Evolutionary conservation across 1,140 invertebrate genomes (phyloP).

Genomic region (Rhyzopertha dominica): DNA sequence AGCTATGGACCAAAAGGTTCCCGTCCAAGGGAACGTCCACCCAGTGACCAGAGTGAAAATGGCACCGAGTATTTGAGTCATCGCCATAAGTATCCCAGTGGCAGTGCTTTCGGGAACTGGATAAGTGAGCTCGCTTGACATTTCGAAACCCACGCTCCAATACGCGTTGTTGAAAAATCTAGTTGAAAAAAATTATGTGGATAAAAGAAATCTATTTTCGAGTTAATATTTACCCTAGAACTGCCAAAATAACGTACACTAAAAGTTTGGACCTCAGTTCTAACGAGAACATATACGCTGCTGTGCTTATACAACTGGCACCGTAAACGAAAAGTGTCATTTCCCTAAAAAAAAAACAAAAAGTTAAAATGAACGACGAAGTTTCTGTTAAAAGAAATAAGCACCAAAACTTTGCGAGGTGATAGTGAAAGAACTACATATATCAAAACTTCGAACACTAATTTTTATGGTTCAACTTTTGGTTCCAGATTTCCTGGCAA

Average conservation of each 20-base stretch:
- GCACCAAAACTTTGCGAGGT: too few relatives aligned
- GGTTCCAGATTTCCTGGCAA: too few relatives aligned
- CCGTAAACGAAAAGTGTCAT: conserved; percentile 21
- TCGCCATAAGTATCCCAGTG: conserved; percentile 28
- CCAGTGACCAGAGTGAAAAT: conserved; percentile 21
- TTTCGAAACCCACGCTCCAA: conserved; percentile 30
- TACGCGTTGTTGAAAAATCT: conserved; percentile 29
- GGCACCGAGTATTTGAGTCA: conserved; percentile 29
- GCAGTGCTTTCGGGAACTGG: conserved; percentile 30
- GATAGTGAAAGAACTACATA: too few relatives aligned
- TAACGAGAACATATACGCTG: conserved; percentile 21
- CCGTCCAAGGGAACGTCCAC: conserved; percentile 12
- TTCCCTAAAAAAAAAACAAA: conserved; percentile 29
- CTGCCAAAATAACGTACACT: conserved; percentile 20
- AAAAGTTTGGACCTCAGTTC: conserved; percentile 16
- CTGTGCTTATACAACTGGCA: conserved; percentile 12
- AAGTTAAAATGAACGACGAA: too few relatives aligned
- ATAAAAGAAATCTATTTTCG: too few relatives aligned
- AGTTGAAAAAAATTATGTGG: conserved; percentile 12
- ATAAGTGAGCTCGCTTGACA: conserved; percentile 32
- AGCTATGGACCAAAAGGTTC: conserved; percentile 21
- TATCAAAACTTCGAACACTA: too few relatives aligned
- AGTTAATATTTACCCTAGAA: conserved; percentile 32
- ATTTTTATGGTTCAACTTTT: too few relatives aligned
- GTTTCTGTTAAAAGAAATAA: too few relatives aligned